Percentiles rank a stretch among this genome's conserved stretches.
Evolutionary conservation across 2,797 vertebrate genomes (phyloP).

Genomic region (Molossus alvarezi): DNA sequence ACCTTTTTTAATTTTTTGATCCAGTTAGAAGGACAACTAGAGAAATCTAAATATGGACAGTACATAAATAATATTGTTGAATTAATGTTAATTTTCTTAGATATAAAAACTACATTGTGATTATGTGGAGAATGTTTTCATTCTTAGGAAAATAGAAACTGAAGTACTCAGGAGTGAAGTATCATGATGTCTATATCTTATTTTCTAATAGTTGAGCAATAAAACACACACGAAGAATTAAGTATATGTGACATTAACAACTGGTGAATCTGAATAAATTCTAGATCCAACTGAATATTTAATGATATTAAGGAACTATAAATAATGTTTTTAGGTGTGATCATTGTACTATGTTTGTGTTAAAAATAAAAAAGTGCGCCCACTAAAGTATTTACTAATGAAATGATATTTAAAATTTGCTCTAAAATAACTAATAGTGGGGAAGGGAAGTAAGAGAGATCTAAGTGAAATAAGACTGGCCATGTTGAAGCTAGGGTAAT

Average conservation of each 20-base stretch:
- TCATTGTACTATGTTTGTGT: background rate
- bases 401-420: conserved; percentile 8
- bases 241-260: background rate
- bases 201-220: conserved; percentile 22
- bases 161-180: background rate
- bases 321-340: background rate
- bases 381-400: background rate
- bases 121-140: conserved; percentile 23
- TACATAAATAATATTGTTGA: background rate
- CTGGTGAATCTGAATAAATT: background rate
- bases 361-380: conserved; percentile 3
- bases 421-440: background rate
- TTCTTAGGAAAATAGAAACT: conserved; percentile 25
- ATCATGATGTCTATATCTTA: background rate
- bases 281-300: background rate
- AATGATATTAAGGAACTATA: background rate
- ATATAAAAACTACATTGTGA: background rate
- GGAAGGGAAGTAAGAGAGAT: background rate
- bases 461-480: background rate
- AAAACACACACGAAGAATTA: background rate
- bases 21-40: background rate
- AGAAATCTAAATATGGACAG: too few species aligned
- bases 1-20: background rate
- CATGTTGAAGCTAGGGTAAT: background rate
- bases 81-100: background rate